Evolutionary conservation across 37 sponge, comb jelly and placozoan species (phyloP).

Genomic region (Hormiphora californensis): DNA sequence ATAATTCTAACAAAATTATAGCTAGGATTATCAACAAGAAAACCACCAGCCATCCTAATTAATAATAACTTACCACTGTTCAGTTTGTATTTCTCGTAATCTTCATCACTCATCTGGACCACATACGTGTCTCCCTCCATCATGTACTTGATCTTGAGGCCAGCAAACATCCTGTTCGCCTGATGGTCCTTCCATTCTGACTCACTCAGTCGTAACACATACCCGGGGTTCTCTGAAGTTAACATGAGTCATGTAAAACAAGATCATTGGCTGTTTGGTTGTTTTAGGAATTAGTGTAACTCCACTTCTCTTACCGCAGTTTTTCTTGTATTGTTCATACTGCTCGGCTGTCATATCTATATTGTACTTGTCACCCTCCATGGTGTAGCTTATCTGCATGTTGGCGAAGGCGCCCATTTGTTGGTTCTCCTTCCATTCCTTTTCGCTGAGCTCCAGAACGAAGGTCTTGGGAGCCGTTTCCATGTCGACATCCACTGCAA

Average conservation of each 20-base stretch:
- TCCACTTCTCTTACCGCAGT: background rate
- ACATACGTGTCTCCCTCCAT: background rate
- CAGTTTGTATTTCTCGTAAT: slow-evolving; percentile 21
- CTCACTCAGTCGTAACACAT: slow-evolving; percentile 31
- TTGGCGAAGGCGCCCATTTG: slow-evolving; percentile 5
- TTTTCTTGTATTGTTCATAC: slow-evolving; percentile 35
- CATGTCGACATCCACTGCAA: too few relatives aligned
- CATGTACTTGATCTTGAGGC: slow-evolving; percentile 42
- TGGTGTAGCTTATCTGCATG: slow-evolving; percentile 28
- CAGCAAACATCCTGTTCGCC: slow-evolving; percentile 13
- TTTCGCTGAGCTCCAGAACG: background rate
- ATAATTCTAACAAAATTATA: too few relatives aligned
- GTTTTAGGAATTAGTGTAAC: background rate
- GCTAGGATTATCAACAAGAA: too few relatives aligned
- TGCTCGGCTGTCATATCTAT: slow-evolving; percentile 27
- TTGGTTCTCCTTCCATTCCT: slow-evolving; percentile 48
- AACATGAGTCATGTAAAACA: too few relatives aligned
- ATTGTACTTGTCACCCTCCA: slow-evolving; percentile 13
- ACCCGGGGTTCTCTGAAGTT: slow-evolving; percentile 41
- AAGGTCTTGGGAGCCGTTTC: too few relatives aligned
- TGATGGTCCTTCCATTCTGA: slow-evolving; percentile 33
- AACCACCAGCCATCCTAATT: too few relatives aligned
- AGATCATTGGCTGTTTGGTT: background rate
- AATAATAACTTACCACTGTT: too few relatives aligned
- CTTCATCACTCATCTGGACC: slow-evolving; percentile 6